Percentiles rank a stretch among this genome's conserved stretches.
phyloP scores from a whole-genome alignment of 2,797 vertebrate genomes.

The Neoniphon sammara region DNA sequence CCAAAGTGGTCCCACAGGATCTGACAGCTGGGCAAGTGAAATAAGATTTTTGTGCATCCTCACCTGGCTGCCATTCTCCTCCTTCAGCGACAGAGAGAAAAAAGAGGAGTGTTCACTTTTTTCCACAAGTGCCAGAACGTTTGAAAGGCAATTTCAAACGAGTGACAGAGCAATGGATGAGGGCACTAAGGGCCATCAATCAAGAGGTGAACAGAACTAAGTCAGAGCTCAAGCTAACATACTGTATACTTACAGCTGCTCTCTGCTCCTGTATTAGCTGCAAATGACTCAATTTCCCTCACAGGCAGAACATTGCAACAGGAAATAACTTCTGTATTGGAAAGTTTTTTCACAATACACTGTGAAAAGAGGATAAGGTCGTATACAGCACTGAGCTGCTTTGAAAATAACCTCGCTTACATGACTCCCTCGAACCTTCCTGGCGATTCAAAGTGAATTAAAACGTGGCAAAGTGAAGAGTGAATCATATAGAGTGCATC shows the following conservation, averaged over 20 bases:
- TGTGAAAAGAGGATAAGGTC: constrained; percentile 16
- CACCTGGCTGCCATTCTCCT: constrained; percentile 48
- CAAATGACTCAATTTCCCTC: constrained; percentile 64
- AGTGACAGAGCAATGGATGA: constrained; percentile 79
- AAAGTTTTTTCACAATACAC: constrained; percentile 40
- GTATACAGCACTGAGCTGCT: not conserved
- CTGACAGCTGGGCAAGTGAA: constrained; percentile 50
- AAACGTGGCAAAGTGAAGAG: not conserved
- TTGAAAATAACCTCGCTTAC: not conserved
- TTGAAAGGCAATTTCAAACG: constrained; percentile 80
- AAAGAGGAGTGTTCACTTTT: constrained; percentile 59
- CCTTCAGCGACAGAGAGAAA: constrained; percentile 40
- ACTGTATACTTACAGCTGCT: constrained; percentile 64
- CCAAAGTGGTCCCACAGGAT: constrained; percentile 36
- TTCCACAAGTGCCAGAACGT: constrained; percentile 68
- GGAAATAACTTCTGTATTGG: constrained; percentile 46
- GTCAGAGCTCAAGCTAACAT: constrained; percentile 73
- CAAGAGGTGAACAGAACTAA: constrained; percentile 69
- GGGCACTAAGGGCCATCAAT: constrained; percentile 77
- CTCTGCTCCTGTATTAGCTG: constrained; percentile 45
- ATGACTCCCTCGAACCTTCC: not conserved
- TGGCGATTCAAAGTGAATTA: not conserved
- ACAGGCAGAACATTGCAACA: constrained; percentile 44
- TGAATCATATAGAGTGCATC: not conserved
- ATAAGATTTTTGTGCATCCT: constrained; percentile 55